Conservation (phyloP, 2,113 vertebrate genomes). For the Myodes glareolus region DNA sequence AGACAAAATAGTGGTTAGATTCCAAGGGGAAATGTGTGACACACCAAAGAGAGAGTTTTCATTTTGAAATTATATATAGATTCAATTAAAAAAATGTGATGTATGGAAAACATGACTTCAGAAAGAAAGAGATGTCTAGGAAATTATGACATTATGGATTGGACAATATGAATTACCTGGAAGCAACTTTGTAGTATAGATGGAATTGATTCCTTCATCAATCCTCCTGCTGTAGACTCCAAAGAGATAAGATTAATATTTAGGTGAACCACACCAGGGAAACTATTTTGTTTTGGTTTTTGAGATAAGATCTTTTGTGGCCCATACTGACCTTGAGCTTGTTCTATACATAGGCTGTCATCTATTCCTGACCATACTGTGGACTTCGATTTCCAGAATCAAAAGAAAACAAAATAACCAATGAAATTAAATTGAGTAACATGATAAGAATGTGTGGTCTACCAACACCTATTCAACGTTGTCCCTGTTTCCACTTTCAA, state of each 20-base stretch:
- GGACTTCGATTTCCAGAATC: background rate
- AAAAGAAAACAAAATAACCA: background rate
- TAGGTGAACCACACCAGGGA: too few species aligned
- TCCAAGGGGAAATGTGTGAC: background rate
- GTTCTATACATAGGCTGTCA: too few species aligned
- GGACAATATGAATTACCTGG: too few species aligned
- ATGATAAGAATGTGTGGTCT: too few species aligned
- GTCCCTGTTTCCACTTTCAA: too few species aligned
- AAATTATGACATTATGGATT: background rate
- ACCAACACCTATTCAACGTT: too few species aligned
- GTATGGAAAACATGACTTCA: background rate
- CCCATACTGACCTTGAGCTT: background rate
- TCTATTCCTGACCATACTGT: background rate
- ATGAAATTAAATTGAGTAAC: background rate
- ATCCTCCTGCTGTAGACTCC: background rate
- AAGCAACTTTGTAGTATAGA: background rate
- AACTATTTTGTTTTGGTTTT: too few species aligned
- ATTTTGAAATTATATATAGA: background rate
- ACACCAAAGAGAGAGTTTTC: background rate
- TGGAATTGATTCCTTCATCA: background rate
- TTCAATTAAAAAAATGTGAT: background rate
- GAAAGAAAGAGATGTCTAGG: background rate
- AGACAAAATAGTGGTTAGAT: too few species aligned
- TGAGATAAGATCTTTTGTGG: background rate
- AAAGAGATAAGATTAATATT: background rate